These are phyloP conservation scores for Microtus obscurus DNA, from an alignment of 2,797 vertebrate species.

Conservation along the genomic window DNA sequence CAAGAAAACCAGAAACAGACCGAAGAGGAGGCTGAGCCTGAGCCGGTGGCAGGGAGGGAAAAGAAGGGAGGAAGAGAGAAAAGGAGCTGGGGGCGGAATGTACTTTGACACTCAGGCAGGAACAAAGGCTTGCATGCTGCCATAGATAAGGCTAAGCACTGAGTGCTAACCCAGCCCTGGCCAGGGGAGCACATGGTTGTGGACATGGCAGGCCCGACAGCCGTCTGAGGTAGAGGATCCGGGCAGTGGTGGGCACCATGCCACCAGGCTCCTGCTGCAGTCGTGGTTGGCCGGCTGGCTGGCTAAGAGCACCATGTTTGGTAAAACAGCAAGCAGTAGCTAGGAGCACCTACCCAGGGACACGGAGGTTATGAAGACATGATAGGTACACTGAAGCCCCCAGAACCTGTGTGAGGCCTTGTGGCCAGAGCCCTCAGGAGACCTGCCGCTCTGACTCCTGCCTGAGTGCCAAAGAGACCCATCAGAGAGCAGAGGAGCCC, in stretches of 20 bases:
- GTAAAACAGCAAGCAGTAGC: constrained; percentile 55
- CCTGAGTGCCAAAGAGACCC: constrained; percentile 27
- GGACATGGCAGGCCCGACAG: not conserved
- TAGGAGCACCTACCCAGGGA: not conserved
- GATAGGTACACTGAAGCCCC: not conserved
- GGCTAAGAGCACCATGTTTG: constrained; percentile 64
- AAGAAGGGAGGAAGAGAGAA: not conserved
- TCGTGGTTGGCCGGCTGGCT: not conserved
- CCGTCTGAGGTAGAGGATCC: not conserved
- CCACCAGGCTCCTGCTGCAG: not conserved
- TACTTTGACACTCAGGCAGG: not conserved
- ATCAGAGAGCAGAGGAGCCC: not conserved
- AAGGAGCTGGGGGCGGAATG: no score
- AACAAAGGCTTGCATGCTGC: no score
- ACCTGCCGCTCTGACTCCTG: constrained; percentile 28
- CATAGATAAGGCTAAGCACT: not conserved
- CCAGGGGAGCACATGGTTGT: not conserved
- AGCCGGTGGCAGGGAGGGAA: not conserved
- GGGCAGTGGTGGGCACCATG: not conserved
- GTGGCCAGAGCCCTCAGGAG: not conserved
- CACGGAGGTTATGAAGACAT: not conserved
- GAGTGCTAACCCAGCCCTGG: not conserved
- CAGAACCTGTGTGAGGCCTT: not conserved
- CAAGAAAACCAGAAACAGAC: constrained; percentile 32
- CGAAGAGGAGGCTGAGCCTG: not conserved